Percentiles rank a stretch among this genome's conserved stretches.
Conservation (phyloP, 2,797 vertebrate species). For the Acipenser oxyrinchus region DNA sequence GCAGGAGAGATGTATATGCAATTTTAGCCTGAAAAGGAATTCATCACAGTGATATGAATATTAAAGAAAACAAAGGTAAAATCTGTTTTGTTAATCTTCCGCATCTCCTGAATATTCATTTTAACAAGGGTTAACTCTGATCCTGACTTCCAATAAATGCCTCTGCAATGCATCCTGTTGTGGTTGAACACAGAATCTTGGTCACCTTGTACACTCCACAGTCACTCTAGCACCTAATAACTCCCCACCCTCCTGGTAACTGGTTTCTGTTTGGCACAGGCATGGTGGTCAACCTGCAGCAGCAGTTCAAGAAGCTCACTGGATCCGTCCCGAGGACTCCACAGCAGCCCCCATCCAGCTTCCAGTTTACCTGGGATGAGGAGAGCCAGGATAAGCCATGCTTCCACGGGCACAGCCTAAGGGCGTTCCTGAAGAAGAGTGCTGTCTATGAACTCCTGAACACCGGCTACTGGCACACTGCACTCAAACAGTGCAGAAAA, state of each 20-base stretch:
- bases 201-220: too few species aligned
- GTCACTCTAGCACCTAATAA: too few species aligned
- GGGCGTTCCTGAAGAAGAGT: conserved; percentile 44
- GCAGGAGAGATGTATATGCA: too few species aligned
- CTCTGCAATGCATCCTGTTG: too few species aligned
- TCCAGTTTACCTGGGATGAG: conserved; percentile 63
- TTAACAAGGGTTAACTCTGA: too few species aligned
- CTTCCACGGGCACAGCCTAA: conserved; percentile 57
- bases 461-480: conserved; percentile 63
- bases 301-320: conserved; percentile 53
- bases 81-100: too few species aligned
- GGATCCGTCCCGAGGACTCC: conserved; percentile 28
- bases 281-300: conserved; percentile 58
- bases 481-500: conserved; percentile 43
- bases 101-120: too few species aligned
- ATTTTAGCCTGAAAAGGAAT: too few species aligned
- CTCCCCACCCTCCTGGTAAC: not conserved
- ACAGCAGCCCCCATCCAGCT: conserved; percentile 52
- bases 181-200: too few species aligned
- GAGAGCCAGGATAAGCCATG: conserved; percentile 43
- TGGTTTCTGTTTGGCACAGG: conserved; percentile 41
- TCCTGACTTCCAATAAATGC: too few species aligned
- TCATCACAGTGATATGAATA: too few species aligned
- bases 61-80: too few species aligned
- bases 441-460: conserved; percentile 38